Evolutionary conservation across 1,140 invertebrate genomes (phyloP).

Genomic region (Caenorhabditis remanei): DNA sequence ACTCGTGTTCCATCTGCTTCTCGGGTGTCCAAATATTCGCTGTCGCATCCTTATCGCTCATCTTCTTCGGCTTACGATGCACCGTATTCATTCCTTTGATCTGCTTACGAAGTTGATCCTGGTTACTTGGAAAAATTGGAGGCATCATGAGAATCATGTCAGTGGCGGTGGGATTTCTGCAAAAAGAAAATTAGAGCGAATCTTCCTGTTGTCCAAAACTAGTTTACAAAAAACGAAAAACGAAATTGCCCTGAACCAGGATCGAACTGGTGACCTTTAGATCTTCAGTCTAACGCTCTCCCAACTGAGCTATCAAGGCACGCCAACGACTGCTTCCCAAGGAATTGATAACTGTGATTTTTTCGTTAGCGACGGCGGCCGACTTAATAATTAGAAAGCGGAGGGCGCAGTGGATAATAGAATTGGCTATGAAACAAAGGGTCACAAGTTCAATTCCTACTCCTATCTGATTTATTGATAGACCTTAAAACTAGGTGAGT

Average conservation of each 20-base stretch:
- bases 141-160: slow-evolving; percentile 45
- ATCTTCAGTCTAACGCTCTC: slow-evolving; percentile 80
- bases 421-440: too few species aligned
- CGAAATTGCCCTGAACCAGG: slow-evolving; percentile 65
- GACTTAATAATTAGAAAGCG: too few species aligned
- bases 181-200: background rate
- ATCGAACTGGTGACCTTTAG: slow-evolving; percentile 80
- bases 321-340: background rate
- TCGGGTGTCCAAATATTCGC: slow-evolving; percentile 50
- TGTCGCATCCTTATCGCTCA: slow-evolving; percentile 13
- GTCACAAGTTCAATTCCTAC: too few species aligned
- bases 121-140: slow-evolving; percentile 25
- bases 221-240: background rate
- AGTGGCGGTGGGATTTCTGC: slow-evolving; percentile 13
- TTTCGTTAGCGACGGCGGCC: too few species aligned
- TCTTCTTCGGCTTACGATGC: slow-evolving; percentile 17
- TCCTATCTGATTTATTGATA: too few species aligned
- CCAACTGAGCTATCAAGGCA: slow-evolving; percentile 70
- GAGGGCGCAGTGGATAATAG: too few species aligned
- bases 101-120: slow-evolving; percentile 20
- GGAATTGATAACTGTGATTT: background rate
- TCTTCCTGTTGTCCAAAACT: too few species aligned
- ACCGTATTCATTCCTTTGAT: slow-evolving; percentile 39
- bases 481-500: too few species aligned
- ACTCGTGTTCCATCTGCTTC: slow-evolving; percentile 49